phyloP scores from a whole-genome alignment of 2,888 invertebrate species.

The Hyposoter dolosus region DNA sequence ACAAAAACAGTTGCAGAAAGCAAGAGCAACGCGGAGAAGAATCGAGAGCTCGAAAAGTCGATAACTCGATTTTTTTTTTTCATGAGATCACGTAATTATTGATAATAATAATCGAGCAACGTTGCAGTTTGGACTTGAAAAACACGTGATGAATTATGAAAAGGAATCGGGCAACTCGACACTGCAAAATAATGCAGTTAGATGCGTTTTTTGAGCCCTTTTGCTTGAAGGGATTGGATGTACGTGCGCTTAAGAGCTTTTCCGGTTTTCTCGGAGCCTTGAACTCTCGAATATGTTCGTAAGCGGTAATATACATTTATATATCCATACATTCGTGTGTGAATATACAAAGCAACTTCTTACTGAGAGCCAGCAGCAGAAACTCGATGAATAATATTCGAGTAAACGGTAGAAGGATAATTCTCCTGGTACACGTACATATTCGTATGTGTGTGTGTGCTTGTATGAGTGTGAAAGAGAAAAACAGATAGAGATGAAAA shows the following conservation, averaged over 20 bases:
- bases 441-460: constrained; percentile 15
- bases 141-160: neutral
- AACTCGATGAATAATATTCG: constrained; percentile 66
- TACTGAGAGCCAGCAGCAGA: constrained; percentile 26
- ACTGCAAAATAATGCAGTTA: neutral
- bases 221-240: neutral
- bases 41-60: neutral
- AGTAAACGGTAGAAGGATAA: constrained; percentile 58
- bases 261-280: constrained; percentile 43
- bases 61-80: neutral
- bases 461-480: constrained; percentile 16
- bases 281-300: constrained; percentile 38
- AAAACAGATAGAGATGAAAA: constrained; percentile 52
- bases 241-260: constrained; percentile 15
- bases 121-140: too few relatives aligned
- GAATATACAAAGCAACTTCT: constrained; percentile 26
- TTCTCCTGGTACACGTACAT: constrained; percentile 40
- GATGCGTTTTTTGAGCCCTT: neutral
- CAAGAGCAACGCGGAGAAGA: neutral
- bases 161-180: too few relatives aligned
- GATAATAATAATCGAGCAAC: neutral
- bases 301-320: neutral
- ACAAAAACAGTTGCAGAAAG: neutral
- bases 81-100: neutral
- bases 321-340: neutral